phyloP scores from a whole-genome alignment of 2,113 vertebrate genomes.

The Dryoscopus gambensis region DNA sequence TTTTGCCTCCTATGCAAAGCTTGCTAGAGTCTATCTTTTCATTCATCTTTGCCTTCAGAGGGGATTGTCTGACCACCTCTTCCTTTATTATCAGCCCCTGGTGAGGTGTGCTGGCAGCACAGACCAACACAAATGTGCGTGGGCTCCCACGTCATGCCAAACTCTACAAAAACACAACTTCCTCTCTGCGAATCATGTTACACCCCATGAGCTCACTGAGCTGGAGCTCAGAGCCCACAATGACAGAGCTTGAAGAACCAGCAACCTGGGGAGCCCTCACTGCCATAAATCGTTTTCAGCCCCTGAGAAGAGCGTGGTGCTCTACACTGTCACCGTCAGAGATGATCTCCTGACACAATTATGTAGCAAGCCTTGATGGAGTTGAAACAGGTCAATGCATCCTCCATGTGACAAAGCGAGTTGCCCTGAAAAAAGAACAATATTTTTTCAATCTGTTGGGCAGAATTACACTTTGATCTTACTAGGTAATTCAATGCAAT shows the following conservation, averaged over 20 bases:
- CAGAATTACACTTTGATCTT: not conserved
- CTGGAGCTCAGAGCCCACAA: not conserved
- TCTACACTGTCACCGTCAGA: not conserved
- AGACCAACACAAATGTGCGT: fast-evolving
- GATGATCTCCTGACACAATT: not conserved
- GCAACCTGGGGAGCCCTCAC: not conserved
- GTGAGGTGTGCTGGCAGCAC: not conserved
- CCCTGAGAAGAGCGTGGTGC: not conserved
- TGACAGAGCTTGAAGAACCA: not conserved
- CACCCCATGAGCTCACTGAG: not conserved
- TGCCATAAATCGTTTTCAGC: not conserved
- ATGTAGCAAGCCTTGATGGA: not conserved
- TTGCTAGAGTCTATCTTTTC: not conserved
- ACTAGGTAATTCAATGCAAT: not conserved
- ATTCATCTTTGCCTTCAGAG: not conserved
- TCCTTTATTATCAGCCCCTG: not conserved
- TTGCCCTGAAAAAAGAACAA: not conserved
- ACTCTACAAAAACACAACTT: not conserved
- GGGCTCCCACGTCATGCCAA: not conserved
- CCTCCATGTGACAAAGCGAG: not conserved
- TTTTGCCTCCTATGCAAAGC: not conserved
- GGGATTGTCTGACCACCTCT: not conserved
- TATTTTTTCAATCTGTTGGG: not conserved
- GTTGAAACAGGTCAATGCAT: not conserved
- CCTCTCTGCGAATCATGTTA: not conserved